These are phyloP conservation scores for Toxonevra muliebris DNA, from an alignment of 2,888 invertebrate species.

Conservation along the genomic window DNA sequence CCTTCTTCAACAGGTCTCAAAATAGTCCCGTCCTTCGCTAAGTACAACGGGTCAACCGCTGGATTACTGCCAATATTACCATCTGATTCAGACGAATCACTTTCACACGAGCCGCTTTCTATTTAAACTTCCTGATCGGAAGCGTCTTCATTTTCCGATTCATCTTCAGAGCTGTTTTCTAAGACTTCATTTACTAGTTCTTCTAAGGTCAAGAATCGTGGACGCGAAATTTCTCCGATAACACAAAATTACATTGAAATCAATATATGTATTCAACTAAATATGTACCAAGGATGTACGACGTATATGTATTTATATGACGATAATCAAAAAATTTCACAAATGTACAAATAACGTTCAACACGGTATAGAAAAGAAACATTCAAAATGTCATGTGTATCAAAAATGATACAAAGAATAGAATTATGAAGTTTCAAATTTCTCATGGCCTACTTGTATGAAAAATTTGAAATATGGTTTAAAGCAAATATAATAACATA, in stretches of 20 bases:
- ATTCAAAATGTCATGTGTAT: not conserved
- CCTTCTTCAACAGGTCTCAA: too few species aligned
- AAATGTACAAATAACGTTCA: not conserved
- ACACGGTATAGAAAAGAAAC: not conserved
- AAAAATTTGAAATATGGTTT: not conserved
- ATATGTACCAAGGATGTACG: too few species aligned
- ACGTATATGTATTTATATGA: not conserved
- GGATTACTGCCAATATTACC: too few species aligned
- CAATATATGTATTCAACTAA: not conserved
- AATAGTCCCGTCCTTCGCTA: not conserved
- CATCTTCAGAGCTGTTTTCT: not conserved
- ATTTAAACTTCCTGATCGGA: not conserved
- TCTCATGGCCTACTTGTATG: not conserved
- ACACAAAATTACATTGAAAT: too few species aligned
- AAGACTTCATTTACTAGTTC: not conserved
- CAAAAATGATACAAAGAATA: too few species aligned
- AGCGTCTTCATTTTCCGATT: not conserved
- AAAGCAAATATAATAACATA: not conserved
- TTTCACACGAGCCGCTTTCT: not conserved
- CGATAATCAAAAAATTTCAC: not conserved
- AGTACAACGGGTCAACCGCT: not conserved
- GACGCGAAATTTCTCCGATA: not conserved
- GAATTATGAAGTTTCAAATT: not conserved
- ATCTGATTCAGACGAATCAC: not conserved
- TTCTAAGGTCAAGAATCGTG: not conserved